Base-by-base conservation (phyloP, 2,113 vertebrate genomes). In the Delphinapterus leucas region DNA sequence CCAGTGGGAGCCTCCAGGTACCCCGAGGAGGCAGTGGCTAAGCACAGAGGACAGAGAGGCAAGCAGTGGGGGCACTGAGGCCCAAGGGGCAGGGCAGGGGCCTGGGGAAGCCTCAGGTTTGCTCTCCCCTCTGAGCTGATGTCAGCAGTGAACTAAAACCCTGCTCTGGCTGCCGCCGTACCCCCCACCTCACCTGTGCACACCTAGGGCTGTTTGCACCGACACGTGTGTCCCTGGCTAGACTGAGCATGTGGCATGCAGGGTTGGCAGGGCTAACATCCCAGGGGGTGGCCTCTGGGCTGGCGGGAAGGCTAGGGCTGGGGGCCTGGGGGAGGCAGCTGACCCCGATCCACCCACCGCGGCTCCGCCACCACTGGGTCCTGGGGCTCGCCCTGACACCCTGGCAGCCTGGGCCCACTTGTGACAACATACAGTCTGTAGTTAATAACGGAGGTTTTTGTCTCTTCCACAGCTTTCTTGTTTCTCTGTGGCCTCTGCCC, bases 401-500 rank as follows among this genome's bases (percentile, higher is more conserved):
- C 33, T 1, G 0, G 61, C 23, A 41, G 63, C 28, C 36, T 31
- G 36, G 61, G 80, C n/a, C n/a, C 41, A 3, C 49, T 13, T 25
- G 80, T 14, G 68, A 76, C 44, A 20, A 6, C 6, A 7, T 10
- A 10, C 21, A n/a, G 28, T 83, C 8, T 44, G 49, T 76, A 76
- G 60, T 65, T 47, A 21, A n/a, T 25, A 55, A 15, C 2, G 0
- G 67, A 77, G 63, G 47, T 63, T 77, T 88, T 95, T 31, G 33
- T 93, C 92, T 94, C 38, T 33, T 68, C 82, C n/a, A 9, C 60
- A 25, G 55, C 67, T 73, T 80, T 84, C 94, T 82, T 26, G 28
- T 18, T n/a, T 82, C 82, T 88, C 77, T 65, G 28, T 76, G 87
- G 65, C 92, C 60, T 95, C 94, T 91, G 71, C 67, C 77, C 10